Conservation (phyloP, 2,113 vertebrate species). For the Cheilinus undulatus region DNA sequence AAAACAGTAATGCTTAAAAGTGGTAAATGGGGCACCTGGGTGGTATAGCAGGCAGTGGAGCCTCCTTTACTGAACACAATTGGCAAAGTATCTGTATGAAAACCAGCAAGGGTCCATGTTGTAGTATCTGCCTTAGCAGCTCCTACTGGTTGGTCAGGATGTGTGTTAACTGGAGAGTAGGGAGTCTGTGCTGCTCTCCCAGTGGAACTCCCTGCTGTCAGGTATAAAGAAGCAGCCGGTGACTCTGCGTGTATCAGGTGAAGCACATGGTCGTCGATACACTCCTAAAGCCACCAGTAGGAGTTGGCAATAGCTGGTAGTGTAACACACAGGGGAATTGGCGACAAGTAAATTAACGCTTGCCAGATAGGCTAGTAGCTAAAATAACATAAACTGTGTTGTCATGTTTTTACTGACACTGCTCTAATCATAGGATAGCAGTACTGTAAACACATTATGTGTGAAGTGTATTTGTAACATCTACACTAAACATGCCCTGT, state of each 20-base stretch:
- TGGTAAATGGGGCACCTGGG: conserved; percentile 21
- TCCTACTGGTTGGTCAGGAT: conserved; percentile 29
- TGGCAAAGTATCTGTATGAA: conserved; percentile 10
- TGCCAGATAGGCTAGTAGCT: conserved; percentile 51
- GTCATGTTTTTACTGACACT: conserved; percentile 21
- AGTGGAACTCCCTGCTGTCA: conserved; percentile 41
- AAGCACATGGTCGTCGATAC: conserved; percentile 48
- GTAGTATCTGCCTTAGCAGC: background rate
- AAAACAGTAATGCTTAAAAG: conserved; percentile 32
- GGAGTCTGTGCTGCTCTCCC: conserved; percentile 21
- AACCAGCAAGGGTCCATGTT: background rate
- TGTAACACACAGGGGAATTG: conserved; percentile 46
- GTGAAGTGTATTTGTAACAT: conserved; percentile 10
- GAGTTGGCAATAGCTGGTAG: conserved; percentile 57
- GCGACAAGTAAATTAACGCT: conserved; percentile 42
- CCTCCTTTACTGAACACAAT: conserved; percentile 1
- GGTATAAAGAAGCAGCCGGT: conserved; percentile 62
- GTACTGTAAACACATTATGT: background rate
- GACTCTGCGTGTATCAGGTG: conserved; percentile 60
- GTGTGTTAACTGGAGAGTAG: conserved; percentile 25
- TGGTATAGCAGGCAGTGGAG: conserved; percentile 17
- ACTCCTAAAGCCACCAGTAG: conserved; percentile 49
- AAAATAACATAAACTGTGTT: conserved; percentile 49
- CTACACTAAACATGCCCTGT: background rate
- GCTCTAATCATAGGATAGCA: background rate